Evolutionary conservation across 2,113 vertebrate species (phyloP), one percentile per base, ranked within the genome.

Genomic region (Prunella fulvescens): DNA sequence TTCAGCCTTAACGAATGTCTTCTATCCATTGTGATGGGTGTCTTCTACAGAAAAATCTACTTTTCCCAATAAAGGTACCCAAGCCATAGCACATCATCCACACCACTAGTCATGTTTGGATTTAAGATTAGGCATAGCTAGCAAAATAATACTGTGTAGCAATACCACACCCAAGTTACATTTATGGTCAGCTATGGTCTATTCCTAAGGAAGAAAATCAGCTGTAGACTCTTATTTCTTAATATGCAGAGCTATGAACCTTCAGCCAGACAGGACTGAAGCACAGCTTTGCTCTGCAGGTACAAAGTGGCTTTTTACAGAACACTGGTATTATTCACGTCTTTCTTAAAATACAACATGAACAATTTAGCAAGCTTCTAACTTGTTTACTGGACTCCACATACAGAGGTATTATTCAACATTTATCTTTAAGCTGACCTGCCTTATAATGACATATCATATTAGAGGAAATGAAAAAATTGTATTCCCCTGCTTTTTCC

Each of bases 381-480:
- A 95, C 93, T 80, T 96, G 56, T 92, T 97, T 97, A 86, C 48
- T 69, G 66, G 35, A 73, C 79, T 78, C 67, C 44, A 88, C 82
- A 92, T 77, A 14, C 84, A 88, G 57, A 57, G 76, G 64, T 95
- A 97, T 96, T 97, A 93, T 94, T 95, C 86, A 96, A 92, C 35
- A 71, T 73, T 93, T 94, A 83, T 93, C 86, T 93, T 78, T 78
- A 97, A 77, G 25, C 53, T 93, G 90, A 95, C 85, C 83, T 94
- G 65, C 35, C 42, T 95, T 76, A 83, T 54, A 96, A 95, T 89
- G 88, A 90, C 51, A 87, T 42, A 88, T 86, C 67, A 51, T 72
- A 88, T 76, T 91, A 66, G 81, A 96, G 64, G 88, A 97, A 97
- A 96, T 81, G 28, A 97, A 98, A 96, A 60, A 79, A 95, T 77